These are phyloP conservation scores for Sphinx pinastri DNA, from an alignment of 2,888 invertebrate genomes.

Conservation along the genomic window DNA sequence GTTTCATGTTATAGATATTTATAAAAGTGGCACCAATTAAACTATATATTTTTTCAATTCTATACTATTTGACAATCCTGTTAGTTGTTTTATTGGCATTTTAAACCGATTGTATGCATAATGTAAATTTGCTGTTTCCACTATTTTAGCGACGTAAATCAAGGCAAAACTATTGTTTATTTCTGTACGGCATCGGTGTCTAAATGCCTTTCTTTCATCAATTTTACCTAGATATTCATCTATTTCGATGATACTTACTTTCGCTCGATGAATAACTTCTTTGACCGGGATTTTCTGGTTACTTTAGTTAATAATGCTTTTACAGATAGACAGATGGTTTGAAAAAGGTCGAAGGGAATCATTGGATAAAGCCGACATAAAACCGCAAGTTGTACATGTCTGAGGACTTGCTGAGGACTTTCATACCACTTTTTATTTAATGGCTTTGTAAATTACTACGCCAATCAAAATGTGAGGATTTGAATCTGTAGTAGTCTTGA, in stretches of 20 bases:
- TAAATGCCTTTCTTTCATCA: background rate
- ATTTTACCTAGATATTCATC: constrained; percentile 13
- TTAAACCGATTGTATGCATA: too few relatives aligned
- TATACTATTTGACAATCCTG: too few relatives aligned
- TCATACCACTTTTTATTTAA: background rate
- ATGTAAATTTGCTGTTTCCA: background rate
- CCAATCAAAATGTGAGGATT: background rate
- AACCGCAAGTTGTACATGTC: background rate
- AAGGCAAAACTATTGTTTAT: too few relatives aligned
- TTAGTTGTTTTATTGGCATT: too few relatives aligned
- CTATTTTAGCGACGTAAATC: background rate
- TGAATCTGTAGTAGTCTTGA: background rate
- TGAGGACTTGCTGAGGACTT: background rate
- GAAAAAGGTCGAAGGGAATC: background rate
- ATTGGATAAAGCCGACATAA: constrained; percentile 1
- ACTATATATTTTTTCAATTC: too few relatives aligned
- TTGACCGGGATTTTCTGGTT: constrained; percentile 1
- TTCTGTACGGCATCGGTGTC: background rate
- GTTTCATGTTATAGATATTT: too few relatives aligned
- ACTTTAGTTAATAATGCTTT: constrained; percentile 11
- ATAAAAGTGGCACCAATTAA: too few relatives aligned
- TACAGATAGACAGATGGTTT: background rate
- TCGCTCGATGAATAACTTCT: constrained; percentile 8
- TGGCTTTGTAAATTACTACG: background rate
- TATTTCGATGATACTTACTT: constrained; percentile 4